Percentiles rank a stretch among this genome's conserved stretches.
Conservation (phyloP, 2,888 invertebrate genomes). For the Periphyllus acericola region DNA sequence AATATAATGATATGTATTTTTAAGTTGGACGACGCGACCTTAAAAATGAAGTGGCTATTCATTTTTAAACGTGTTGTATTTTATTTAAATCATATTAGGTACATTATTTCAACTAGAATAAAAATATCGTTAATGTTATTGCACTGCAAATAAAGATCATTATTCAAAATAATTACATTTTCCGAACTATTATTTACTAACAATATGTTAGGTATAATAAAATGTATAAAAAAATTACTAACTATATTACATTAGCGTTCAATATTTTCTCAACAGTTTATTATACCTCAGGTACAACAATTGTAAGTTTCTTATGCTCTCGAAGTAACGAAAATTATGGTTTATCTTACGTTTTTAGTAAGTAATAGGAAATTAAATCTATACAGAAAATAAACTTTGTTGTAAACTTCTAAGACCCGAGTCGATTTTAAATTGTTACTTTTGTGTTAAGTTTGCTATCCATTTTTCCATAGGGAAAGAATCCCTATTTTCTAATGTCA, state of each 20-base stretch:
- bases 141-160: too few relatives aligned
- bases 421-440: conserved; percentile 24
- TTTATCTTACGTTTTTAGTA: neutral
- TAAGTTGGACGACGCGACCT: neutral
- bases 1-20: neutral
- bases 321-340: neutral
- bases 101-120: too few relatives aligned
- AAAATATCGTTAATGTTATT: too few relatives aligned
- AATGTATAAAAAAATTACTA: neutral
- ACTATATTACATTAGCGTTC: too few relatives aligned
- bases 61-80: too few relatives aligned
- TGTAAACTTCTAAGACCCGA: conserved; percentile 8
- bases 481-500: neutral
- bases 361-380: neutral
- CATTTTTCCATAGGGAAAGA: neutral
- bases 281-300: too few relatives aligned
- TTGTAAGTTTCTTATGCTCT: neutral
- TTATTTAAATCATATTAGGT: too few relatives aligned
- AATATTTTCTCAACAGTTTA: too few relatives aligned
- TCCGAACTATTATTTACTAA: neutral
- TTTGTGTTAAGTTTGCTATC: neutral
- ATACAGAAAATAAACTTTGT: conserved; percentile 22
- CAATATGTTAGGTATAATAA: neutral
- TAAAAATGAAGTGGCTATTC: too few relatives aligned
- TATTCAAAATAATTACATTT: too few relatives aligned